Evolutionary conservation across 1,140 invertebrate species (phyloP), one percentile per base, ranked within the genome.

Genomic region (Andricus grossulariae): DNA sequence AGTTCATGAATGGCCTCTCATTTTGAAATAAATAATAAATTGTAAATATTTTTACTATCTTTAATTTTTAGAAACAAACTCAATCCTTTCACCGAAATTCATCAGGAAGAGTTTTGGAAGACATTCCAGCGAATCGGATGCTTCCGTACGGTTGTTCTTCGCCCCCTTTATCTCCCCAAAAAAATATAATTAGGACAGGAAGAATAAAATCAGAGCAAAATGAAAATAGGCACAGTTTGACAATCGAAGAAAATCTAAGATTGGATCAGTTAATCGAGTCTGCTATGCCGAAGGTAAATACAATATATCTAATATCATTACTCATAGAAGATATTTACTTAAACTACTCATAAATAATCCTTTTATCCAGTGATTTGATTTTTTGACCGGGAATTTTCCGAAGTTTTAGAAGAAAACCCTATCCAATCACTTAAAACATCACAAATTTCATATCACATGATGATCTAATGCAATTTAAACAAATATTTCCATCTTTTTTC

Each of bases 211-310:
- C 15, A 25, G 79, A 73, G 50, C 12, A 76, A 10, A 87, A 77
- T 0, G 87, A 87, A 72, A 85, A 87, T n/a, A 85, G 82, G 70
- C 74, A 83, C 3, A 88, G 84, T 74, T 77, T 88, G 2, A 89
- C 88, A 0, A 87, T 88, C 39, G 88, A 88, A 12, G 88, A 90
- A 25, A 87, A 90, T 16, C 82, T 85, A 11, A 88, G 89, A 73
- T 73, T 90, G 15, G 89, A 85, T 0, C 86, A 89, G 50, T 90
- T 89, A 49, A 90, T 89, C 19, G 83, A 85, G 18, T 89, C 88
- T 4, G 89, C 87, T 0, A 90, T 90, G 83, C 87, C 88, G 16
- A 90, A 90, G 73, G 84, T 81, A 49, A 66, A 16, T 54, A 0
- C 19, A 18, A 10, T 18, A 8, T 5, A 7, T 54, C 0, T 18